phyloP scores from a whole-genome alignment of 1,140 invertebrate genomes.

The Dufourea novaeangliae region DNA sequence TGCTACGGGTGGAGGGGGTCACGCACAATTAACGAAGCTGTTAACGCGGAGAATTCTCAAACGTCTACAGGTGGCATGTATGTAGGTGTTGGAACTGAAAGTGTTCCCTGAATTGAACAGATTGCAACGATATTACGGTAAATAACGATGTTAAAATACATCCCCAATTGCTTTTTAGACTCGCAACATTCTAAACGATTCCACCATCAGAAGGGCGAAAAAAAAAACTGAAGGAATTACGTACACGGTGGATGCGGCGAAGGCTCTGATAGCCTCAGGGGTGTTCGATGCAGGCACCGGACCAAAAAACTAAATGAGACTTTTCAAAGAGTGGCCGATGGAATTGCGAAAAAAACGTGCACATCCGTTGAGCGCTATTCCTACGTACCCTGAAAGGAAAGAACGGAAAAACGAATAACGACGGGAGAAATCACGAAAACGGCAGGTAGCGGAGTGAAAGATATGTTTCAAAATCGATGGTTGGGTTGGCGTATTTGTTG shows the following conservation, averaged over 20 bases:
- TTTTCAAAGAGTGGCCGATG: neutral
- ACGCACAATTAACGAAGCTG: conserved; percentile 15
- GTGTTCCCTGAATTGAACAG: too few relatives aligned
- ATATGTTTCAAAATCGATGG: conserved; percentile 11
- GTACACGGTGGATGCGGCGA: neutral
- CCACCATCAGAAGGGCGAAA: neutral
- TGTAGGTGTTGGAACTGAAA: too few relatives aligned
- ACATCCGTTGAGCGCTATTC: too few relatives aligned
- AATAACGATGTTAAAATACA: too few relatives aligned
- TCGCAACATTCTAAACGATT: neutral
- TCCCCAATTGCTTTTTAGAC: too few relatives aligned
- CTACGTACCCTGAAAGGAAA: too few relatives aligned
- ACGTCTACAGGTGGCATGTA: too few relatives aligned
- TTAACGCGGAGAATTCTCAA: neutral
- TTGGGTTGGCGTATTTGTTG: neutral
- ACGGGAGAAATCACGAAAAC: neutral
- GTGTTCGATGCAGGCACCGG: neutral
- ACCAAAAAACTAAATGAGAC: conserved; percentile 42
- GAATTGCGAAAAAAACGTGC: conserved; percentile 34
- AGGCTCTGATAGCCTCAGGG: too few relatives aligned
- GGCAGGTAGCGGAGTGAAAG: conserved; percentile 13
- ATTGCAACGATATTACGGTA: too few relatives aligned
- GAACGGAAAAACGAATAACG: neutral
- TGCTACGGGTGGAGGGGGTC: neutral
- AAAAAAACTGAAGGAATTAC: neutral